Evolutionary conservation across 2,113 vertebrate genomes (phyloP), one percentile per base, ranked within the genome.

Genomic region (Paraplagusia blochii): DNA sequence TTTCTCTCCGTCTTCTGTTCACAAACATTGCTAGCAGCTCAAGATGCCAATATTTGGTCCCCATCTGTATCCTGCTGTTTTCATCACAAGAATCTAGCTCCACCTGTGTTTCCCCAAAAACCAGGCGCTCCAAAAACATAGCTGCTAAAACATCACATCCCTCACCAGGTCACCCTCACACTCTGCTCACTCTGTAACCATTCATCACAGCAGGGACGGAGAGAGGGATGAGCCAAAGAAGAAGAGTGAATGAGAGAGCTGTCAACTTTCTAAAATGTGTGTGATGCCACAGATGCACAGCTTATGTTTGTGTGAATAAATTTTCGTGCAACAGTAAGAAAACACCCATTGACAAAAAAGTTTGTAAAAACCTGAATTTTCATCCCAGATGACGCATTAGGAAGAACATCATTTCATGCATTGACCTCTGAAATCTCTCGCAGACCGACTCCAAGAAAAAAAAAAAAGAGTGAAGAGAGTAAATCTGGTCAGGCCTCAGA

Each of bases 141-240:
- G 22, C 6, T 29, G 22, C 22, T 2, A 29, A 29, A 29, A 65
- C 43, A 56, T 11, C 17, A 10, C 29, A 14, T 49, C 56, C 17
- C 17, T n/a, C 12, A 45, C 38, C 49, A 68, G 56, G 67, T 69
- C 55, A 71, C 33, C 34, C 44, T 66, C 49, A 45, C 56, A 65
- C 36, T 62, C 49, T 44, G 45, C 14, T 68, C 58, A 66, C 7
- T 67, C 64, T 8, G 8, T 14, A 46, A 56, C 61, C 39, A 79
- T 80, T 73, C 38, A 53, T 81, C 66, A 69, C 13, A 72, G 8
- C 8, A 34, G 22, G 22, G 22, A 29, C 6, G 22, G 8, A 39
- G 33, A n/a, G 13, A 5, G 18, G n/a, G 18, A 13, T 36, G 8
- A n/a, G 51, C 14, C 16, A 9, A 10, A 6, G 47, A 44, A 39